Evolutionary conservation across 2,888 invertebrate genomes (phyloP).

Genomic region (Nezara viridula): DNA sequence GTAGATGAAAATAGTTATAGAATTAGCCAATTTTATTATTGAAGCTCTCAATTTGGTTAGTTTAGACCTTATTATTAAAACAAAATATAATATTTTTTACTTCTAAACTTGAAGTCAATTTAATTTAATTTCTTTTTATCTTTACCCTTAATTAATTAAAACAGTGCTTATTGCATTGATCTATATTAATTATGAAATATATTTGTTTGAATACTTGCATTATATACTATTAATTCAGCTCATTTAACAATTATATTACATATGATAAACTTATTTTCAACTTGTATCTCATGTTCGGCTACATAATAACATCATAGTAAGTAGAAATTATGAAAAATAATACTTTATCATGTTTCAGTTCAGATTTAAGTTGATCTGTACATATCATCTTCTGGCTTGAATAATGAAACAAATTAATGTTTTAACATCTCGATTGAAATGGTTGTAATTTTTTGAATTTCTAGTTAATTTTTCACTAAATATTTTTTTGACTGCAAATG

Average conservation of each 20-base stretch:
- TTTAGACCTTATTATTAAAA: background rate
- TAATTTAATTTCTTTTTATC: too few species aligned
- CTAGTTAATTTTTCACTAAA: too few species aligned
- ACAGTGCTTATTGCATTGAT: background rate
- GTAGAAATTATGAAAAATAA: background rate
- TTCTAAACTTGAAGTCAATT: background rate
- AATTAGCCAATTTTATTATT: background rate
- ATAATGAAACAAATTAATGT: too few species aligned
- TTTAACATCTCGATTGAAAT: too few species aligned
- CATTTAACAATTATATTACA: background rate
- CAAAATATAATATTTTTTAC: background rate
- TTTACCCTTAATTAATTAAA: background rate
- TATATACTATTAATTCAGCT: background rate
- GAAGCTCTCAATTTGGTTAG: background rate
- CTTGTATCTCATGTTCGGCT: background rate
- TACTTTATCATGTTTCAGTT: background rate
- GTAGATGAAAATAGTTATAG: background rate
- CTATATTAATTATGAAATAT: too few species aligned
- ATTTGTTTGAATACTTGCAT: background rate
- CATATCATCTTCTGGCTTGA: too few species aligned
- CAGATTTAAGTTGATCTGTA: too few species aligned
- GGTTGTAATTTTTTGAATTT: too few species aligned
- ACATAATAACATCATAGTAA: background rate
- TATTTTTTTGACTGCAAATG: too few species aligned
- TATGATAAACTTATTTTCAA: background rate